Evolutionary conservation across 2,888 invertebrate species (phyloP), one percentile per base, ranked within the genome.

Genomic region (Rotaria socialis): DNA sequence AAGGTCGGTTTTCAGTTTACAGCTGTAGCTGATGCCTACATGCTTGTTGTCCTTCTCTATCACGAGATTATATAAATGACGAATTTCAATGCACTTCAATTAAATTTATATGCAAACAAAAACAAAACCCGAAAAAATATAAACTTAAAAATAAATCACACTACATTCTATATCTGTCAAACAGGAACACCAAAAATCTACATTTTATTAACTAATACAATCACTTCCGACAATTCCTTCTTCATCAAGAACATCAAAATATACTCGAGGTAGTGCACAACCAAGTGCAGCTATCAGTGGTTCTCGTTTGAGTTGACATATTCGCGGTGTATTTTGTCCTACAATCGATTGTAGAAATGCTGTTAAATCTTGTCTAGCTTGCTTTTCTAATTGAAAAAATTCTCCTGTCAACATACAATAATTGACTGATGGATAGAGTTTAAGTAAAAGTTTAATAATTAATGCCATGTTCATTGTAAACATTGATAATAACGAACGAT

Each of bases 391-490:
- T 43, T 75, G 75, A 75, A 75, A 75, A 75, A 75, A 75, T 75
- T 75, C 75, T 43, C 75, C 75, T 1, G 75, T 75, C 24, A 75
- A 47, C 6, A 75, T 43, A 75, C 75, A 75, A 43, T 24, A 24
- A 24, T 75, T 24, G 22, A 75, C 47, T 43, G 41, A 41, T 41
- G 75, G 75, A 75, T 75, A 75, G 10, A 75, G 75, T 47, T 75
- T 75, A 24, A 43, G 11, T 24, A 75, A 11, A 43, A 75, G 47
- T 75, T 75, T 75, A 19, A 75, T 47, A 22, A 27, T 75, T 47
- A 75, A 75, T 43, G 75, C 75, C 10, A 75, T 75, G 24, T 75
- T 75, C 75, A 75, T 75, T 75, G 75, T 75, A 75, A 75, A 43
- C 75, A 75, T 75, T 11, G 41, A 43, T 75, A 75, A n/a, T 75